Percentiles rank a stretch among this genome's conserved stretches.
These are phyloP conservation scores for Sebastes wilsoni DNA, from an alignment of 2,797 vertebrate species.

Conservation along the genomic window DNA sequence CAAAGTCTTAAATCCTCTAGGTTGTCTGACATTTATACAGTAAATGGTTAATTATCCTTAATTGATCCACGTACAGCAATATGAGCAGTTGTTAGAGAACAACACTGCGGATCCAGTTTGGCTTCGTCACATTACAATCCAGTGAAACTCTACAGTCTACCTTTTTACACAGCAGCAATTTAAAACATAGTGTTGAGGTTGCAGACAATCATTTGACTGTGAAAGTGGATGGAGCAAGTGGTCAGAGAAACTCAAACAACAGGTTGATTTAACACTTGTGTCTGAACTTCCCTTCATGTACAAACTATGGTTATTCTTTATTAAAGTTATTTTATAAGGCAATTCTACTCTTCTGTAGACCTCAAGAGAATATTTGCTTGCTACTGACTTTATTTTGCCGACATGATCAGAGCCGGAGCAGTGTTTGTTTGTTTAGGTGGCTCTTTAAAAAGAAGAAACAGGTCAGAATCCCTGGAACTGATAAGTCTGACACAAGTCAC, in stretches of 20 bases:
- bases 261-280: constrained; percentile 24
- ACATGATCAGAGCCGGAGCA: not conserved
- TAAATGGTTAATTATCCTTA: not conserved
- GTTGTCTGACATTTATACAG: not conserved
- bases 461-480: constrained; percentile 15
- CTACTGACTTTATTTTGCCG: constrained; percentile 15
- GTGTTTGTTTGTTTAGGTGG: constrained; percentile 8
- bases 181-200: constrained; percentile 11
- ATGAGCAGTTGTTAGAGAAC: not conserved
- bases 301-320: constrained; percentile 8
- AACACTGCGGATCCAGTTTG: not conserved
- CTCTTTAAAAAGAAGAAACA: constrained; percentile 3
- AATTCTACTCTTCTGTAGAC: not conserved
- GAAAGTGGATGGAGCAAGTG: not conserved
- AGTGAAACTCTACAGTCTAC: not conserved
- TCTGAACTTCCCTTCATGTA: constrained; percentile 22
- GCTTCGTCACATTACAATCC: not conserved
- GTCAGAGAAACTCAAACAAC: not conserved
- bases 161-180: not conserved
- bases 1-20: not conserved
- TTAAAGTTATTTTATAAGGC: constrained; percentile 3
- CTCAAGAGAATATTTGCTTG: not conserved
- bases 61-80: not conserved
- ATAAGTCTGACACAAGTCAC: constrained; percentile 18
- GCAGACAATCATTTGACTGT: constrained; percentile 14